These are phyloP conservation scores for Peribatodes rhomboidaria DNA, from an alignment of 2,888 invertebrate species.

Conservation along the genomic window DNA sequence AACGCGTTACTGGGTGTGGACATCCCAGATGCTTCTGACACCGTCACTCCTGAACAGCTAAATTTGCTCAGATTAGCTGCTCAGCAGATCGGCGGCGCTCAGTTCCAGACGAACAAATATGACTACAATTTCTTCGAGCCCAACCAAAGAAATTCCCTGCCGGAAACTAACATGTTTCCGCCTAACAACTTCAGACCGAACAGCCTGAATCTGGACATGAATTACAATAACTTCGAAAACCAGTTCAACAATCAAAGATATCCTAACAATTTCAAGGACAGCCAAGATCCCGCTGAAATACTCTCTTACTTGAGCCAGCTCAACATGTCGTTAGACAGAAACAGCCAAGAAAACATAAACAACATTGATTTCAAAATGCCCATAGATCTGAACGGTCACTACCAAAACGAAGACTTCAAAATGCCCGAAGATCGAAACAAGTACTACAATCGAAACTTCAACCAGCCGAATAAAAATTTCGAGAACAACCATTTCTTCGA, in stretches of 20 bases:
- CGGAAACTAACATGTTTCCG: conserved; percentile 72
- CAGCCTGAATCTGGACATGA: conserved; percentile 77
- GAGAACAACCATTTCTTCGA: conserved; percentile 73
- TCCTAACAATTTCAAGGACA: conserved; percentile 74
- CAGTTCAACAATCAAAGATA: conserved; percentile 62
- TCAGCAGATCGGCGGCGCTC: conserved; percentile 82
- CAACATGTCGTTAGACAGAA: conserved; percentile 67
- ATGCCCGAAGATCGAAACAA: conserved; percentile 67
- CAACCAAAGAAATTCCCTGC: conserved; percentile 80
- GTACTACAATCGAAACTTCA: conserved; percentile 69
- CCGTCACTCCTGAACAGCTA: conserved; percentile 78
- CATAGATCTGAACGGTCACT: conserved; percentile 72
- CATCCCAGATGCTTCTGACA: conserved; percentile 64
- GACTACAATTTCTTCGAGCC: conserved; percentile 81
- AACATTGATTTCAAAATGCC: conserved; percentile 74
- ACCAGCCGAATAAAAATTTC: conserved; percentile 66
- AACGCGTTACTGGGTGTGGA: conserved; percentile 68
- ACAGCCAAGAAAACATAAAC: conserved; percentile 66
- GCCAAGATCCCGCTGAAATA: conserved; percentile 70
- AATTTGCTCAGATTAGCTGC: conserved; percentile 82
- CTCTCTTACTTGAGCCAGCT: conserved; percentile 73
- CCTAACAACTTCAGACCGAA: conserved; percentile 71
- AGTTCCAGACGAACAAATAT: conserved; percentile 77
- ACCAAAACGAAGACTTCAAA: conserved; percentile 71
- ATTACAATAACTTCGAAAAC: conserved; percentile 69